These are phyloP conservation scores for Toxonevra muliebris DNA, from an alignment of 2,888 invertebrate genomes.

Conservation along the genomic window DNA sequence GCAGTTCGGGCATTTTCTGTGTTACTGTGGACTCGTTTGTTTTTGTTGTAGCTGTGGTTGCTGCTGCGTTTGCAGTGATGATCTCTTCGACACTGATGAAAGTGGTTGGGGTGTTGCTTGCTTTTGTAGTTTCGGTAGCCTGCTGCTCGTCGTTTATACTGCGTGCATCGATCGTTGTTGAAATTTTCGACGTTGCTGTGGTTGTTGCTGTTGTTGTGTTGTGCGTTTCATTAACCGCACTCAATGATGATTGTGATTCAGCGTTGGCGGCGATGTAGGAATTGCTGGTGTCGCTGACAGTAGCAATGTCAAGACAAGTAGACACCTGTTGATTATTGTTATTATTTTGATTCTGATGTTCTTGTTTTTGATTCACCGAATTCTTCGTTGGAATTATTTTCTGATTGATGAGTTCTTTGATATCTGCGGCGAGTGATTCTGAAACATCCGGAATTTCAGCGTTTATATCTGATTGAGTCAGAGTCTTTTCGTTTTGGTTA, in stretches of 20 bases:
- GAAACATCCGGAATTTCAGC: not conserved
- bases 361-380: not conserved
- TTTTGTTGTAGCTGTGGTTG: conserved; percentile 6
- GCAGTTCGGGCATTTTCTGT: conserved; percentile 54
- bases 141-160: conserved; percentile 21
- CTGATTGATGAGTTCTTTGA: conserved; percentile 53
- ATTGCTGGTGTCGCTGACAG: conserved; percentile 36
- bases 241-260: not conserved
- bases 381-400: conserved; percentile 35
- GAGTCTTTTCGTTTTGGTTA: not conserved
- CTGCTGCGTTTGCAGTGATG: conserved; percentile 22
- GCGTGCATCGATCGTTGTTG: conserved; percentile 28
- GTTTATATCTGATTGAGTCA: not conserved
- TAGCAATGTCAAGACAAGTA: not conserved
- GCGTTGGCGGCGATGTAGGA: conserved; percentile 35
- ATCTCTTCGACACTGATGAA: conserved; percentile 38
- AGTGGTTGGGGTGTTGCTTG: conserved; percentile 36
- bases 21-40: conserved; percentile 24
- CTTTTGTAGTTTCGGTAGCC: conserved; percentile 37
- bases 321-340: conserved; percentile 10
- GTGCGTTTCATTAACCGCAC: conserved; percentile 38
- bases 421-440: conserved; percentile 26
- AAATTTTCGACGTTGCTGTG: no score
- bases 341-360: conserved; percentile 5
- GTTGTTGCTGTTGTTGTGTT: conserved; percentile 45